phyloP scores from a whole-genome alignment of 2,113 vertebrate genomes.

The Aphyosemion australe region DNA sequence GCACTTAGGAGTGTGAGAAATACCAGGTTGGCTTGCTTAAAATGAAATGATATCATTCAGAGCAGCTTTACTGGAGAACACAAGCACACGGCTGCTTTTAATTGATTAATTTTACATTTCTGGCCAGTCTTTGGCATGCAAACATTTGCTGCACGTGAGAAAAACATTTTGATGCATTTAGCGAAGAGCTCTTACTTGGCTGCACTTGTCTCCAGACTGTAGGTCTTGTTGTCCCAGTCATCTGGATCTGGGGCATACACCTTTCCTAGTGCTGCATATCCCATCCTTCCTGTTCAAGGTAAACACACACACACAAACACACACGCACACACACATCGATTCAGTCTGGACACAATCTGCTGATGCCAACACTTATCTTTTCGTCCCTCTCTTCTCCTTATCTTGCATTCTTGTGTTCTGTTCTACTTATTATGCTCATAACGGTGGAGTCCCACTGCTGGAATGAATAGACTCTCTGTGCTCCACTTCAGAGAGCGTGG shows the following conservation, averaged over 20 bases:
- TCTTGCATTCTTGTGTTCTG: constrained; percentile 72
- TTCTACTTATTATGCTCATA: constrained; percentile 76
- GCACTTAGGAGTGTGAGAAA: constrained; percentile 23
- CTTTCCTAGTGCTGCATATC: constrained; percentile 82
- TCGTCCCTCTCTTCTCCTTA: constrained; percentile 68
- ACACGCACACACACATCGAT: constrained; percentile 35
- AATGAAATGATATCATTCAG: constrained; percentile 4
- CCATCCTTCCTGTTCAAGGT: constrained; percentile 83
- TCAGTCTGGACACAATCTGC: constrained; percentile 64
- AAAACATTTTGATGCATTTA: constrained; percentile 25
- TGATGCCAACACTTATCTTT: constrained; percentile 74
- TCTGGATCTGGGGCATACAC: constrained; percentile 90
- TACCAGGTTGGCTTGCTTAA: constrained; percentile 18
- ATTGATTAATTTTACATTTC: constrained; percentile 29
- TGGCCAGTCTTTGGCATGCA: constrained; percentile 26
- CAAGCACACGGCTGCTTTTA: constrained; percentile 22
- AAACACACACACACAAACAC: constrained; percentile 45
- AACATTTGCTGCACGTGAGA: constrained; percentile 31
- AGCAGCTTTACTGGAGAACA: constrained; percentile 9
- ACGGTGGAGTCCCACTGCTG: constrained; percentile 70
- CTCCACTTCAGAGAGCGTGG: constrained; percentile 72
- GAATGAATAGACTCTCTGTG: constrained; percentile 70
- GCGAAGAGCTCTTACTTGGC: constrained; percentile 81
- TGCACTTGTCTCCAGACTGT: constrained; percentile 84
- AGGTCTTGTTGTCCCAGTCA: constrained; percentile 95